Evolutionary conservation across 2,888 invertebrate genomes (phyloP).

Genomic region (Pachliopta kotzebuea): DNA sequence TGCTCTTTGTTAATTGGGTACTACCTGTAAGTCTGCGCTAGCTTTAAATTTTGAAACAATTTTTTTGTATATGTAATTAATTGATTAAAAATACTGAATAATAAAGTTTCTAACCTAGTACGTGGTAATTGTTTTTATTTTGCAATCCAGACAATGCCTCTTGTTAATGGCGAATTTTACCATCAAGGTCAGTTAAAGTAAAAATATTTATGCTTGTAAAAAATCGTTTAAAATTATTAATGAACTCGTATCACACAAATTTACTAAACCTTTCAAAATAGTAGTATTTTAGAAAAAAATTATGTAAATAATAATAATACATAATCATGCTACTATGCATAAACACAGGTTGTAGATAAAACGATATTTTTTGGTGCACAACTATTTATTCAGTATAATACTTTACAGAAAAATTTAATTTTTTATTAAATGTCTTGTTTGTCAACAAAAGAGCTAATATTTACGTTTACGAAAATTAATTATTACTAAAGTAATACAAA

Average conservation of each 20-base stretch:
- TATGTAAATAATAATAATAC: no score
- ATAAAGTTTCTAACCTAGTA: slow-evolving; percentile 21
- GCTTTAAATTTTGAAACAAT: slow-evolving; percentile 62
- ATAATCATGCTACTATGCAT: not conserved
- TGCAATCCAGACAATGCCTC: not conserved
- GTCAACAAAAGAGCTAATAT: not conserved
- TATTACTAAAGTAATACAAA: not conserved
- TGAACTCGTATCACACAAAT: no score
- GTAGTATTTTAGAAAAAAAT: no score
- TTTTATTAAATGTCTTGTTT: not conserved
- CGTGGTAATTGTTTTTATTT: not conserved
- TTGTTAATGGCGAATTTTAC: no score
- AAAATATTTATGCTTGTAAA: no score
- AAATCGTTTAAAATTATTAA: no score
- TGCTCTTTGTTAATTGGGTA: slow-evolving; percentile 28
- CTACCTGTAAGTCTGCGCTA: slow-evolving; percentile 52
- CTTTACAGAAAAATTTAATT: not conserved
- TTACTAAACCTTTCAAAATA: no score
- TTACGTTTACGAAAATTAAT: not conserved
- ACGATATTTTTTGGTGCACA: not conserved
- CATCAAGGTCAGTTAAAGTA: no score
- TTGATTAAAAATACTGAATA: slow-evolving; percentile 19
- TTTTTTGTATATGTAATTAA: slow-evolving; percentile 14
- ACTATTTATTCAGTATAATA: slow-evolving; percentile 2
- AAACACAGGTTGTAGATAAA: not conserved